A percentile compares a stretch with the other conserved stretches of the same genome.
phyloP scores from a whole-genome alignment of 2,797 vertebrate genomes.

The Steatocranus sp. region DNA sequence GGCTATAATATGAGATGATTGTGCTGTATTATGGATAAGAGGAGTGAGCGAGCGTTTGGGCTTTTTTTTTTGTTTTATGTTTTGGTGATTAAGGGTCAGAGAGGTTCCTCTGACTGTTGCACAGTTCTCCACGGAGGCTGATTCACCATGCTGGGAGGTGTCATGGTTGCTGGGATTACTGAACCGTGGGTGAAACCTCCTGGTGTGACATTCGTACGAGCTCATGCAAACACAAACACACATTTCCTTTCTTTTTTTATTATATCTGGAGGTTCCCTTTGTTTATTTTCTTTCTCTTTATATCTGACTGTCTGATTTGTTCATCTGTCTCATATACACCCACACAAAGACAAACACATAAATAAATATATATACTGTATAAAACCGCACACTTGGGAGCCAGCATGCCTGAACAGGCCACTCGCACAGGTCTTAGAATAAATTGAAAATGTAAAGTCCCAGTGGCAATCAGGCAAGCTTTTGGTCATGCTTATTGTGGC shows the following conservation, averaged over 20 bases:
- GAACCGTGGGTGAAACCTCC: slow-evolving; percentile 42
- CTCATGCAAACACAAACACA: slow-evolving; percentile 1
- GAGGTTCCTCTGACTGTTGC: slow-evolving; percentile 35
- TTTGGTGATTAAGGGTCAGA: slow-evolving; percentile 8
- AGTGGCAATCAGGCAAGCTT: not conserved
- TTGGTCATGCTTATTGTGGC: not conserved
- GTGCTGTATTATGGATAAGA: slow-evolving; percentile 3
- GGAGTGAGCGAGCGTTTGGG: not conserved
- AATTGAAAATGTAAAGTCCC: slow-evolving; percentile 15
- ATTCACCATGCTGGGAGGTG: slow-evolving; percentile 34
- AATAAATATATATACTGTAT: not conserved
- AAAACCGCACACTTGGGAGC: not conserved
- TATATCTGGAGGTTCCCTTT: not conserved
- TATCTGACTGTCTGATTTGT: not conserved
- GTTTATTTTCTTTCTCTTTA: not conserved
- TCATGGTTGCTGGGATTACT: slow-evolving; percentile 49
- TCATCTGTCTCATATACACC: not conserved
- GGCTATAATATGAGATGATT: slow-evolving; percentile 4
- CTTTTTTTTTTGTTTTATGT: not conserved
- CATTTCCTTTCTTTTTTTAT: not conserved
- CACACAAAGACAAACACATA: not conserved
- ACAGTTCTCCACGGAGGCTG: slow-evolving; percentile 39
- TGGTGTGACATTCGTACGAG: not conserved
- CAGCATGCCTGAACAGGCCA: not conserved
- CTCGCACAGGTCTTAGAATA: not conserved